phyloP scores from a whole-genome alignment of 1,140 invertebrate genomes.

The Macrostomum lignano region DNA sequence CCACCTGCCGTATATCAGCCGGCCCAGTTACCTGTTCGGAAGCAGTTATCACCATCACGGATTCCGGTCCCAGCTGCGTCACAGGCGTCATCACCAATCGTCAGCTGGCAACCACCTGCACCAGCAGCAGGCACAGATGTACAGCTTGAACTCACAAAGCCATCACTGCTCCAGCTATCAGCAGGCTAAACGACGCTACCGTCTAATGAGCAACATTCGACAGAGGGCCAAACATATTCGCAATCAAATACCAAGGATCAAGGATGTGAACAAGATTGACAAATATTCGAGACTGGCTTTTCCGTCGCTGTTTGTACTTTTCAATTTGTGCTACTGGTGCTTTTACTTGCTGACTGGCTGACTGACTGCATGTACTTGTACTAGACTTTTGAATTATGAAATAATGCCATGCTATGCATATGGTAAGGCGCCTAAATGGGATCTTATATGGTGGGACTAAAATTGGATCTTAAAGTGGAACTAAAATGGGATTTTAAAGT shows the following conservation, averaged over 20 bases:
- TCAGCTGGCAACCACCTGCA: not conserved
- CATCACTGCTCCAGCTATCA: slow-evolving; percentile 4
- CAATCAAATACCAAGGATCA: slow-evolving; percentile 49
- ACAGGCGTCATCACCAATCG: slow-evolving; percentile 2
- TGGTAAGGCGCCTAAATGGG: too few relatives aligned
- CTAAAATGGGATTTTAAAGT: too few relatives aligned
- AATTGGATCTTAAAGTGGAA: too few relatives aligned
- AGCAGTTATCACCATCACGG: too few relatives aligned
- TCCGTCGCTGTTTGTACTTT: slow-evolving; percentile 65
- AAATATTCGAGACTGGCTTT: slow-evolving; percentile 76
- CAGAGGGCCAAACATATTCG: not conserved
- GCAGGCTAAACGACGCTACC: slow-evolving; percentile 2
- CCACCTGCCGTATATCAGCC: too few relatives aligned
- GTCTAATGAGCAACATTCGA: not conserved
- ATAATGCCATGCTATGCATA: too few relatives aligned
- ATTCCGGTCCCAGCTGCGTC: too few relatives aligned
- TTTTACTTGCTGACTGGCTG: slow-evolving; percentile 37
- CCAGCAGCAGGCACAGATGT: not conserved
- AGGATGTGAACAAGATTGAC: slow-evolving; percentile 85
- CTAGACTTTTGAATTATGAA: too few relatives aligned
- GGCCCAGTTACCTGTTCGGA: too few relatives aligned
- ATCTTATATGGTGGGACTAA: too few relatives aligned
- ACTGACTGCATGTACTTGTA: too few relatives aligned
- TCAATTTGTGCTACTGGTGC: slow-evolving; percentile 72
- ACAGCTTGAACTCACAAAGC: not conserved